These are phyloP conservation scores for Galeruca laticollis DNA, from an alignment of 2,888 invertebrate species.

Conservation along the genomic window DNA sequence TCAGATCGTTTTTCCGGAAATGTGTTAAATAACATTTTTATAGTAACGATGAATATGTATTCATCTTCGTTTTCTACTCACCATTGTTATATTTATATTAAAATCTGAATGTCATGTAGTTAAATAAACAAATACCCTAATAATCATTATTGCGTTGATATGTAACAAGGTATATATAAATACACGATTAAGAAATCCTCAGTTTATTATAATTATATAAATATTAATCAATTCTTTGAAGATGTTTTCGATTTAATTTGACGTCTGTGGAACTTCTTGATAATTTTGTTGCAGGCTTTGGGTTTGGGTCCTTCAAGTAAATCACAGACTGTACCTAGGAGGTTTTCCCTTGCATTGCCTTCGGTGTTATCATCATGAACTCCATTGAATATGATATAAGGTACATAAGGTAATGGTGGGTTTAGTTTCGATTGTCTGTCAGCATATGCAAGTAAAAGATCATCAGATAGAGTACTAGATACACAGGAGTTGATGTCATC, in stretches of 20 bases:
- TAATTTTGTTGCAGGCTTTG: not conserved
- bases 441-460: not conserved
- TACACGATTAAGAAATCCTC: no score
- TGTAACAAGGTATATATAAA: no score
- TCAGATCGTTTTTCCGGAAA: no score
- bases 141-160: no score
- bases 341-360: not conserved
- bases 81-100: no score
- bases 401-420: not conserved
- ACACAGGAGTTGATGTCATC: conserved; percentile 1
- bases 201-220: no score
- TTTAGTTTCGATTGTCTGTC: not conserved
- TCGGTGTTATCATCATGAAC: not conserved
- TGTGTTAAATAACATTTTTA: no score
- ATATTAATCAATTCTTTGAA: no score
- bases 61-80: no score
- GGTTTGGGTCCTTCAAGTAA: not conserved
- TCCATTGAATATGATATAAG: not conserved
- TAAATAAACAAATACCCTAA: no score
- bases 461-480: not conserved
- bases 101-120: no score
- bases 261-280: not conserved
- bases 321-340: not conserved
- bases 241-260: not conserved
- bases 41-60: no score